phyloP scores from a whole-genome alignment of 2,113 vertebrate genomes.

The Campylomormyrus numenius region DNA sequence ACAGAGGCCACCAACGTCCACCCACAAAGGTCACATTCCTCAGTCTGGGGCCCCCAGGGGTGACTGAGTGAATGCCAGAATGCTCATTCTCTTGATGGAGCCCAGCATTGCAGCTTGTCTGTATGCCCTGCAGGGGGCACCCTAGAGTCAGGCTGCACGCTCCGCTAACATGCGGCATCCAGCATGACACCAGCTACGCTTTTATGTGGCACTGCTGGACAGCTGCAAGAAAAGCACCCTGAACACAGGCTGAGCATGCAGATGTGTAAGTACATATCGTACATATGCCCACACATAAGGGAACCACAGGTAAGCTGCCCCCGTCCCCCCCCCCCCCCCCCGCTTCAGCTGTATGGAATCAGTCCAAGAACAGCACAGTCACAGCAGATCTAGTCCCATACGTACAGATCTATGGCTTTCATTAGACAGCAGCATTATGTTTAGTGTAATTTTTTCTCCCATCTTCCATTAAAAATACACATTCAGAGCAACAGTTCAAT shows the following conservation, averaged over 20 bases:
- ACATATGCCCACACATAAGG: neutral
- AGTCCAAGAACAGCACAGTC: neutral
- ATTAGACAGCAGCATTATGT: slow-evolving; percentile 17
- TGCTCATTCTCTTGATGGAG: neutral
- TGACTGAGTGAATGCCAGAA: neutral
- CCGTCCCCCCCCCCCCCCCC: neutral
- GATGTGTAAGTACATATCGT: neutral
- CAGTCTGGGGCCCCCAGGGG: neutral
- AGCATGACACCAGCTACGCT: neutral
- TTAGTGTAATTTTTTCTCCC: slow-evolving; percentile 14
- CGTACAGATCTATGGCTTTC: slow-evolving; percentile 17
- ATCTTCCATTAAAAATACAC: slow-evolving; percentile 14
- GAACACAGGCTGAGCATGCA: neutral
- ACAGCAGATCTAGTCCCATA: neutral
- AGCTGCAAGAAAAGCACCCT: too few relatives aligned
- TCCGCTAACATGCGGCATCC: neutral
- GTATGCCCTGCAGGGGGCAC: neutral
- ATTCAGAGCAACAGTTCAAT: neutral
- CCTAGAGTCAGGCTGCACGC: neutral
- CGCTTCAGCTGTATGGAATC: neutral
- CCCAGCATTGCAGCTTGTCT: neutral
- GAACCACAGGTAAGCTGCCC: neutral
- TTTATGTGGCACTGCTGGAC: neutral
- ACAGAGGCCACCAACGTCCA: neutral
- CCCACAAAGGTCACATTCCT: slow-evolving; percentile 3